Evolutionary conservation across 2,113 vertebrate species (phyloP), one percentile per base, ranked within the genome.

Genomic region (Syngnathus scovelli): DNA sequence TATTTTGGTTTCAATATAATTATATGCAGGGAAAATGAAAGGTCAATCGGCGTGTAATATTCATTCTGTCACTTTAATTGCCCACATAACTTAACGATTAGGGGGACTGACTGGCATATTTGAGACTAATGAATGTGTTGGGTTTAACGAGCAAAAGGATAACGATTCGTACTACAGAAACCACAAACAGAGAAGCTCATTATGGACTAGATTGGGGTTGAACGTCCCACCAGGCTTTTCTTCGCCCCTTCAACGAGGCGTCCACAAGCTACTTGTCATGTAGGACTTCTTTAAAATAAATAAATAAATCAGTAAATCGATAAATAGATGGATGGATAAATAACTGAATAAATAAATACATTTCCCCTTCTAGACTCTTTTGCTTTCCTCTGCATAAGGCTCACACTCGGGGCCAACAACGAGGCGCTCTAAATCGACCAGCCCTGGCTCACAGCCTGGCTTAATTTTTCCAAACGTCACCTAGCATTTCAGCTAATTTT

Each of bases 11-110:
- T 33, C 27, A 33, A 33, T 33, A 33, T 33, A 33, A 52, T 55
- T 67, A 58, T 55, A n/a, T 52, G 10, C 54, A 27, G 37, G 59
- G 49, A 23, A 61, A 52, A 58, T 64, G 23, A 39, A 18, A 43
- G 1, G 2, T 55, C 49, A 52, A 21, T 55, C 13, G 6, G 7
- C 52, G 21, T 27, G 52, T 55, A 27, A n/a, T 5, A 21, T 55
- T 55, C 19, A 55, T 55, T 55, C 21, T 27, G 52, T 55, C 52
- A 55, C 21, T 55, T 23, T 27, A 55, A 55, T 55, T 27, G 52
- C 21, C 21, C 21, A 23, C 52, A 55, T 23, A 55, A 55, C 52
- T 13, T 27, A 55, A 55, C 23, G 9, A 55, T 55, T 52, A 3
- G 49, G 49, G 49, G 49, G 49, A 51, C 49, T 23, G 21, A 23